Evolutionary conservation across 2,113 vertebrate species (phyloP).

Genomic region (Tichodroma muraria): DNA sequence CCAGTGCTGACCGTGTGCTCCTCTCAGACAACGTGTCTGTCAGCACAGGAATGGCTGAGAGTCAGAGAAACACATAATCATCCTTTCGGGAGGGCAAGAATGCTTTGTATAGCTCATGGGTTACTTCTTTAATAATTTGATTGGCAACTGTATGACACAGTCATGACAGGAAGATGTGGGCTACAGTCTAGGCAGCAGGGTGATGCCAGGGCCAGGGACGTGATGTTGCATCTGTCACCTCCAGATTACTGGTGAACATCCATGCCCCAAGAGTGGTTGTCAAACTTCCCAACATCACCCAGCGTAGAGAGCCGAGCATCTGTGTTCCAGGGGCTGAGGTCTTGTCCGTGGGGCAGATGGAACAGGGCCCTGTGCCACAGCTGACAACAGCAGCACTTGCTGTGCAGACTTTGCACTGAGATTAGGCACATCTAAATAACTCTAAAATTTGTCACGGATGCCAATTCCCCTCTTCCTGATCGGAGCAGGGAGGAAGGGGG

Average conservation of each 20-base stretch:
- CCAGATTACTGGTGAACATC: background rate
- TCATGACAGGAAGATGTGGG: background rate
- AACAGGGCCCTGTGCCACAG: background rate
- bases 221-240: background rate
- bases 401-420: background rate
- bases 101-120: background rate
- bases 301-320: fast-evolving
- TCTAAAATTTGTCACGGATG: background rate
- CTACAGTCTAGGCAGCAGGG: background rate
- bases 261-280: background rate
- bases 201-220: background rate
- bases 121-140: background rate
- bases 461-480: background rate
- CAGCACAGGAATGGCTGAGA: background rate
- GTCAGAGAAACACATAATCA: background rate
- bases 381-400: background rate
- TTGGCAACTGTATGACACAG: background rate
- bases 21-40: background rate
- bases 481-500: background rate
- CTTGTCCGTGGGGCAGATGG: background rate
- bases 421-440: background rate
- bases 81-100: background rate
- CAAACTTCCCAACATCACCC: background rate
- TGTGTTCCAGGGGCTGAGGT: background rate
- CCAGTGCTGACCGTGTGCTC: background rate